Evolutionary conservation across 2,797 vertebrate species (phyloP).

Genomic region (Adelosebastes latens): DNA sequence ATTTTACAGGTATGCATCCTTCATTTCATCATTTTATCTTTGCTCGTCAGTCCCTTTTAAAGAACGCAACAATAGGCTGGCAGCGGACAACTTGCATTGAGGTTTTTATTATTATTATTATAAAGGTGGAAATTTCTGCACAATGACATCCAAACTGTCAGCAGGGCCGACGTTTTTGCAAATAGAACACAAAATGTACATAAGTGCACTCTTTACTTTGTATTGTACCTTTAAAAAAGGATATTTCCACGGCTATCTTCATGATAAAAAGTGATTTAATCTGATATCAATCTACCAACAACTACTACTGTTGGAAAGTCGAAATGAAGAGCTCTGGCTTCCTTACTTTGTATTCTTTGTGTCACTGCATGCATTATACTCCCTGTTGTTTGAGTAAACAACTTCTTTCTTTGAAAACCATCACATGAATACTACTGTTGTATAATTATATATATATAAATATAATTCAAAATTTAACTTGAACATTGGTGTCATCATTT

Average conservation of each 20-base stretch:
- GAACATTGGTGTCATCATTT: not conserved
- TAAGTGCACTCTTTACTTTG: not conserved
- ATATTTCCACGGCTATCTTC: not conserved
- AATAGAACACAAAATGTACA: not conserved
- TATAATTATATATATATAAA: no score
- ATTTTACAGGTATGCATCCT: conserved; percentile 9
- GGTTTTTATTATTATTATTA: no score
- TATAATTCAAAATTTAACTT: not conserved
- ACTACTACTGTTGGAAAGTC: not conserved
- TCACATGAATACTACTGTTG: not conserved
- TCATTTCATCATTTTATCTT: not conserved
- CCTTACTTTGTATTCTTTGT: not conserved
- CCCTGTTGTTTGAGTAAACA: not conserved
- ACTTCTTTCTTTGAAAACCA: not conserved
- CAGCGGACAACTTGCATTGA: not conserved
- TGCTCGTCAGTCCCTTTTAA: not conserved
- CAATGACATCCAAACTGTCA: not conserved
- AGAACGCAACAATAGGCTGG: not conserved
- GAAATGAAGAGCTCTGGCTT: not conserved
- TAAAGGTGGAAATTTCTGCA: not conserved
- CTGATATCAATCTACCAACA: not conserved
- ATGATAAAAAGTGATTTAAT: not conserved
- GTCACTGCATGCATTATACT: not conserved
- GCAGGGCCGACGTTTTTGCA: not conserved
- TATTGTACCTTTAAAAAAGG: not conserved